Evolutionary conservation across 2,797 vertebrate genomes (phyloP).

Genomic region (Hoplostethus mediterraneus): DNA sequence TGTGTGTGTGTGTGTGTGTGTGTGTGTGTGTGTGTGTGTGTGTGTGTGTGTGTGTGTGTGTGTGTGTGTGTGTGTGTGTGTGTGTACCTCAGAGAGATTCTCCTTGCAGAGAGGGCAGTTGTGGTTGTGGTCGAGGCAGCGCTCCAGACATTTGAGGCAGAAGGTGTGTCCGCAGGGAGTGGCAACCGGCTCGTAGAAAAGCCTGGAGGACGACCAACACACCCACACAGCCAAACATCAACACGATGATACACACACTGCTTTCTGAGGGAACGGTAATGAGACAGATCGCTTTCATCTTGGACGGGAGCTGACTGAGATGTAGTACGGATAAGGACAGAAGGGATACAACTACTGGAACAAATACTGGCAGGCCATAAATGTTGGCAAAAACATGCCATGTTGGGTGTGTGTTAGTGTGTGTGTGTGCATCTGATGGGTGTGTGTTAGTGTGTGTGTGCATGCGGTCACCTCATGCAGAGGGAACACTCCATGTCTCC

Average conservation of each 20-base stretch:
- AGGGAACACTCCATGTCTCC: constrained; percentile 92
- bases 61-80: not conserved
- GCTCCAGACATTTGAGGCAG: constrained; percentile 96
- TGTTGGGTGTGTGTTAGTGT: not conserved
- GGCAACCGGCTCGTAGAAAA: constrained; percentile 91
- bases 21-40: not conserved
- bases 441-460: not conserved
- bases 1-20: not conserved
- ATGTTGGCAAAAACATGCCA: not conserved
- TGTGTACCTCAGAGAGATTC: constrained; percentile 89
- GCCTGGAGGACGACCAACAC: constrained; percentile 47
- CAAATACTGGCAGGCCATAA: no score
- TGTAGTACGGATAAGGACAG: no score
- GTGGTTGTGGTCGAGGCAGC: constrained; percentile 93
- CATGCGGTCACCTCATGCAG: constrained; percentile 88
- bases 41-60: not conserved
- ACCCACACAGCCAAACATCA: not conserved
- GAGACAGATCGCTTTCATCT: no score
- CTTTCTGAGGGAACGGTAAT: no score
- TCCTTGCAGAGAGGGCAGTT: constrained; percentile 96
- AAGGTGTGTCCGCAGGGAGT: constrained; percentile 95
- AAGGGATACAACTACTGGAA: no score
- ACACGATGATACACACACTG: not conserved
- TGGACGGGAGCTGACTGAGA: no score
- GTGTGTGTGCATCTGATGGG: not conserved